Conservation (phyloP, 1,140 invertebrate species). For the Drosophila lowei region DNA sequence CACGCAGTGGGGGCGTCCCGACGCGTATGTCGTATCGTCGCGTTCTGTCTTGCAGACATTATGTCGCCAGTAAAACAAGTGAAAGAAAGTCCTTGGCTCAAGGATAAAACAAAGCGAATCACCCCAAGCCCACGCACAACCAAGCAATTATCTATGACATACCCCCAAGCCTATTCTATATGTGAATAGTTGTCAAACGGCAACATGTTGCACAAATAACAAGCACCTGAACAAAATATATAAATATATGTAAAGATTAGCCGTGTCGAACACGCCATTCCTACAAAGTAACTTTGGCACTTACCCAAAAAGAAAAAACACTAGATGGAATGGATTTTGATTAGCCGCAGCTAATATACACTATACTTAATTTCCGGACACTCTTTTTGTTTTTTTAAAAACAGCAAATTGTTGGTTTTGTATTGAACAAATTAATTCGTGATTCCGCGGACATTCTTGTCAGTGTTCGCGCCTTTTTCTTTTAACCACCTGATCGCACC, state of each 20-base stretch:
- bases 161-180: neutral
- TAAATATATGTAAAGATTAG: slow-evolving; percentile 27
- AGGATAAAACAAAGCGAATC: slow-evolving; percentile 25
- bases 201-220: slow-evolving; percentile 49
- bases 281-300: slow-evolving; percentile 42
- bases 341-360: slow-evolving; percentile 27
- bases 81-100: slow-evolving; percentile 44
- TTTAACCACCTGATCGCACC: no score
- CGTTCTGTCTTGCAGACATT: slow-evolving; percentile 25
- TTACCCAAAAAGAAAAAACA: slow-evolving; percentile 13
- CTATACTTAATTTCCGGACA: slow-evolving; percentile 13
- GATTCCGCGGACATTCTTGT: no score
- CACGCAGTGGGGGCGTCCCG: slow-evolving; percentile 29
- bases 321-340: slow-evolving; percentile 33
- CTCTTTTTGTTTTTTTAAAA: no score
- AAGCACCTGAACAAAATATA: slow-evolving; percentile 22
- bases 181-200: slow-evolving; percentile 6
- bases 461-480: no score
- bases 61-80: slow-evolving; percentile 43
- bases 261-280: slow-evolving; percentile 18
- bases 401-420: no score
- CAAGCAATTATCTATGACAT: slow-evolving; percentile 25
- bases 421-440: no score
- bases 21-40: no score
- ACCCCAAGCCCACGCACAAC: slow-evolving; percentile 16